Percentiles rank a stretch among this genome's conserved stretches.
Conservation (phyloP, 2,888 invertebrate species). For the Lasioglossum oenotherae region DNA sequence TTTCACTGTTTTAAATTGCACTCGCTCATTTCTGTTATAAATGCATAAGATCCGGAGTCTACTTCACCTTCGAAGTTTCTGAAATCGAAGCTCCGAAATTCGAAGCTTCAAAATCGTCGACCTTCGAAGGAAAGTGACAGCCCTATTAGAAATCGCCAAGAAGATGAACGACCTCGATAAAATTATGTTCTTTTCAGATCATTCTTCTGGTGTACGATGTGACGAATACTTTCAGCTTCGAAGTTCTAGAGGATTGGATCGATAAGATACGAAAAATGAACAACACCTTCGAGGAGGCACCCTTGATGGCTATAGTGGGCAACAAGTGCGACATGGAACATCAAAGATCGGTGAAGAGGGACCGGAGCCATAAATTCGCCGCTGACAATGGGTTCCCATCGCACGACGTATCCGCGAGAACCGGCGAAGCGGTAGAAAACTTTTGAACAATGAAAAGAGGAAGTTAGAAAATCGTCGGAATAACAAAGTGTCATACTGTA, state of each 20-base stretch:
- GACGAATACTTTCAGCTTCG: conserved; percentile 92
- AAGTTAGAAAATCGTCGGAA: neutral
- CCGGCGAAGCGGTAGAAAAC: conserved; percentile 88
- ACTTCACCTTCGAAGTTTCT: too few relatives aligned
- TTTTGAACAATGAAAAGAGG: neutral
- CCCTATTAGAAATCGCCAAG: neutral
- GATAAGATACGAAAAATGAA: conserved; percentile 85
- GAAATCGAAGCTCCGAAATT: too few relatives aligned
- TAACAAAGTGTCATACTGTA: neutral
- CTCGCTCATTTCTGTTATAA: too few relatives aligned
- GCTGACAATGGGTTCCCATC: conserved; percentile 87
- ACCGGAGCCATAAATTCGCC: conserved; percentile 88
- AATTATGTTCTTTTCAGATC: conserved; percentile 85
- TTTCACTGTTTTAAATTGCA: too few relatives aligned
- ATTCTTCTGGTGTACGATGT: conserved; percentile 93
- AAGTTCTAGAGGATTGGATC: conserved; percentile 91
- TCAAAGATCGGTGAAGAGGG: conserved; percentile 88
- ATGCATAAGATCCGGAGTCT: too few relatives aligned
- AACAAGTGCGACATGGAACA: conserved; percentile 92
- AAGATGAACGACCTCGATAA: too few relatives aligned
- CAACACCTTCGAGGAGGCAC: conserved; percentile 84
- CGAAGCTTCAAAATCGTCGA: too few relatives aligned
- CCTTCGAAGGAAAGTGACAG: too few relatives aligned
- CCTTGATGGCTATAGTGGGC: conserved; percentile 88
- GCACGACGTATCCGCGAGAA: conserved; percentile 89